Base-by-base conservation (phyloP, 2,797 vertebrate genomes). In the Chiroxiphia lanceolata region DNA sequence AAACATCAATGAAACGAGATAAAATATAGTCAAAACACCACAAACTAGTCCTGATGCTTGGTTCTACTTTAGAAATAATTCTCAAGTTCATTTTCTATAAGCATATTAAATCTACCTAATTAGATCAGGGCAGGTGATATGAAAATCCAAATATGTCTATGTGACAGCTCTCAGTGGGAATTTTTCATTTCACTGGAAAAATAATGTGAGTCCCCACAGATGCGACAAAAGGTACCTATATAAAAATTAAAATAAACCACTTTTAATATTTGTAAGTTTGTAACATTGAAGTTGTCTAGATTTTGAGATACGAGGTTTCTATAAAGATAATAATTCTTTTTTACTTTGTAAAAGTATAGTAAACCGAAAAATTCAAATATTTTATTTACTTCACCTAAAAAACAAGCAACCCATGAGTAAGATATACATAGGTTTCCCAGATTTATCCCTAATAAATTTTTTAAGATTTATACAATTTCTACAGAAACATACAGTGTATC, bases 401-500 rank as follows among this genome's bases (percentile, higher is more conserved):
- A 98, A 98, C 97, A 98, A 97, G 97, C 98, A 98, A 97, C 97
- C 97, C 97, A 95, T 95, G 97, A 97, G 97, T 97, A 97, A 97
- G 97, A 97, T 97, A 96, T 97, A 98, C 97, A 98, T 83, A 97
- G 91, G 95, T 89, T 93, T 97, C 97, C 97, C 95, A 94, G 86
- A 97, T 97, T 97, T 97, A 91, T 67, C 94, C 97, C 97, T 98
- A 98, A 97, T 98, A 98, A 98, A 98, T 90, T 92, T 95, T 88
- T 96, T 45, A 97, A 94, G 96, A 98, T 98, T 98, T 98, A 96
- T 98, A 98, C 98, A 98, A 97, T 98, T 98, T 98, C 97, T 98
- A 98, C 98, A 98, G 98, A 98, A 98, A 98, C 98, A 97, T 98
- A 98, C 98, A 98, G 98, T 98, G 98, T 98, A 98, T 98, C 98